These are phyloP conservation scores for Paradoxurus hermaphroditus DNA, from an alignment of 2,113 vertebrate genomes.

Conservation along the genomic window DNA sequence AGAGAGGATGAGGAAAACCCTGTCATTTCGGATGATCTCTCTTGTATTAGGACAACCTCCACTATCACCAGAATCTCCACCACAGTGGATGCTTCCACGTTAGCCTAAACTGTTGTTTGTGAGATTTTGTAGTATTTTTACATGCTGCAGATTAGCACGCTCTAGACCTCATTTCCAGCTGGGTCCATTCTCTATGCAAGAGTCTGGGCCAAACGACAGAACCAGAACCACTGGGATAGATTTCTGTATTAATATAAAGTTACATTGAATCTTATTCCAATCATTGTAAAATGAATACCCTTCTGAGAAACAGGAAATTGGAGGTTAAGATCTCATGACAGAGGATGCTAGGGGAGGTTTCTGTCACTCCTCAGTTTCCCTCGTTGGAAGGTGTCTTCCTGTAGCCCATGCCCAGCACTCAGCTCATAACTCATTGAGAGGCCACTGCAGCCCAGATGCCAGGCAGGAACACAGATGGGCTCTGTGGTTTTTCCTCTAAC, in stretches of 20 bases:
- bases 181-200: not conserved
- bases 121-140: not conserved
- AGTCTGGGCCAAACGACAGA: not conserved
- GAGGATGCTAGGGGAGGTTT: not conserved
- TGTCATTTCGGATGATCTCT: not conserved
- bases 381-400: not conserved
- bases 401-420: not conserved
- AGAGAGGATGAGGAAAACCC: not conserved
- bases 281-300: not conserved
- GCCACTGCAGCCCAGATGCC: too few species aligned
- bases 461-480: rapidly evolving
- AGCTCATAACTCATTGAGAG: too few species aligned
- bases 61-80: not conserved
- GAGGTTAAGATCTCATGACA: not conserved
- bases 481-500: not conserved
- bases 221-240: not conserved
- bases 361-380: not conserved
- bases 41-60: not conserved
- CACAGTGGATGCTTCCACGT: not conserved
- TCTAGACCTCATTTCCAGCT: not conserved
- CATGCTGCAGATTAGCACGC: not conserved
- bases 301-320: not conserved
- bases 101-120: not conserved
- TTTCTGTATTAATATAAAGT: not conserved
- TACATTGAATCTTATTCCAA: not conserved